Evolutionary conservation across 2,113 vertebrate genomes (phyloP), one percentile per base, ranked within the genome.

Genomic region (Paramormyrops kingsleyae): DNA sequence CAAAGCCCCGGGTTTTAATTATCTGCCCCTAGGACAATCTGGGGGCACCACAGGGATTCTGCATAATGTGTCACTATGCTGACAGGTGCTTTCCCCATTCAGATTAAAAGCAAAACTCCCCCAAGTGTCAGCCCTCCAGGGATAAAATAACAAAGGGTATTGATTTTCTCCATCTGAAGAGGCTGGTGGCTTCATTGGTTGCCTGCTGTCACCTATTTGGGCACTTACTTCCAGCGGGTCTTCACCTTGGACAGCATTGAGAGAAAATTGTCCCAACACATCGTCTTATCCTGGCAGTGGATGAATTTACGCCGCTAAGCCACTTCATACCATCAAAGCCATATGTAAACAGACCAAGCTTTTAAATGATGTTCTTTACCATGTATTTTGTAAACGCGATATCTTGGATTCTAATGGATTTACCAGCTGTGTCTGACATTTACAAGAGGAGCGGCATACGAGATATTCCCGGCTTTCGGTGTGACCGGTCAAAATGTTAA

Each of bases 41-140:
- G 66, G 88, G 66, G 84, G n/a, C 86, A 88, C 91, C 90, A 70
- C 42, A 53, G 88, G 90, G 87, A 89, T 90, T 49, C 88, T 50
- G 62, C 85, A 90, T 87, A 89, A 90, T 89, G 59, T 89, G 88
- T 89, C 91, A 89, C 84, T 85, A 90, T 90, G 91, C 89, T 91
- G 92, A 91, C 92, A 92, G 91, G 91, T 91, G 90, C 89, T 90
- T 90, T 62, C 90, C 88, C 89, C 56, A 89, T 88, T 91, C 89
- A 83, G 88, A 91, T 62, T 88, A 87, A 90, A 87, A 35, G 87
- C 86, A 89, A 53, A 87, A 50, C 46, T 19, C 42, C 85, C 83
- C 85, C 49, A 87, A 87, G 85, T 53, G 47, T 87, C 46, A 50
- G n/a, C 49, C 49, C 85, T 87, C 49, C 85, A 31, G 85, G 85